Evolutionary conservation across 2,888 invertebrate species (phyloP).

Genomic region (Tromatobia lineatoria): DNA sequence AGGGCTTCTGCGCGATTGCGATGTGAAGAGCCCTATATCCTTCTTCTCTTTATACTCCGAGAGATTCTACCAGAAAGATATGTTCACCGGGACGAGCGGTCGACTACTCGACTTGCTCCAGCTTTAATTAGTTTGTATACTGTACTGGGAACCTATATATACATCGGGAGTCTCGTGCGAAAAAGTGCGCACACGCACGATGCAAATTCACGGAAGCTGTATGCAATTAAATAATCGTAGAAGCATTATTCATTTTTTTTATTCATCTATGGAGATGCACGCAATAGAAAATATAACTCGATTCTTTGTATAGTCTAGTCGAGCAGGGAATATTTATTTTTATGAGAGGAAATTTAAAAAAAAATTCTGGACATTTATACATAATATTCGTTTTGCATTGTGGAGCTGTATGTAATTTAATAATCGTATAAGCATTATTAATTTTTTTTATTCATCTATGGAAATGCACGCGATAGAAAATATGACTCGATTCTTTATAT

Average conservation of each 20-base stretch:
- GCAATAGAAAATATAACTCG: neutral
- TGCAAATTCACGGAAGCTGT: conserved; percentile 51
- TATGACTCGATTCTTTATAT: no score
- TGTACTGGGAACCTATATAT: conserved; percentile 10
- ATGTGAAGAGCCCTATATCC: conserved; percentile 38
- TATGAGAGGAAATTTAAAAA: no score
- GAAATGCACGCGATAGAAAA: neutral
- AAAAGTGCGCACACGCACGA: conserved; percentile 42
- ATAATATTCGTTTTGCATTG: no score
- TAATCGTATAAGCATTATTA: conserved; percentile 39
- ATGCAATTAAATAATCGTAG: conserved; percentile 46
- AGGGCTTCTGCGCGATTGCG: conserved; percentile 42
- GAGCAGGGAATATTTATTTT: no score
- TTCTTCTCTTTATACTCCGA: conserved; percentile 36
- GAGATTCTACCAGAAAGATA: conserved; percentile 64
- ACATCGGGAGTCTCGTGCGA: conserved; percentile 45
- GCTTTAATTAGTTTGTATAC: conserved; percentile 67
- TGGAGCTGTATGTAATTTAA: conserved; percentile 45
- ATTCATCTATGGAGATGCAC: neutral
- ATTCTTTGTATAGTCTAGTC: no score
- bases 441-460: conserved; percentile 45
- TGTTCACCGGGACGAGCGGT: conserved; percentile 53
- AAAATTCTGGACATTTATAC: no score
- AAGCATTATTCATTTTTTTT: conserved; percentile 54
- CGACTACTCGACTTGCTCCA: conserved; percentile 53